These are phyloP conservation scores for Numenius arquata DNA, from an alignment of 2,113 vertebrate genomes.

Conservation along the genomic window DNA sequence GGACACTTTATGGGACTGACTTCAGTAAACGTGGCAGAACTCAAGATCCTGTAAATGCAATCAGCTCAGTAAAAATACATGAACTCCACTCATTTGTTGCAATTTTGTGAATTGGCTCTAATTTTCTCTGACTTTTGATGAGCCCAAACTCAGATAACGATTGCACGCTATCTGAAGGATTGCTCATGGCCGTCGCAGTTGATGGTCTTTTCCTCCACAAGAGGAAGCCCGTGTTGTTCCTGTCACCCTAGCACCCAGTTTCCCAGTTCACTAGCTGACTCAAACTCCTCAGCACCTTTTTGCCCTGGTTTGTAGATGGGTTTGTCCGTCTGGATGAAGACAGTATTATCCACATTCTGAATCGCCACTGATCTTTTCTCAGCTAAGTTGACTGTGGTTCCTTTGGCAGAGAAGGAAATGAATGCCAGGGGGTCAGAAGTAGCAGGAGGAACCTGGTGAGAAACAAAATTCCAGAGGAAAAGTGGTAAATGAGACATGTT, in stretches of 20 bases:
- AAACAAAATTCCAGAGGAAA: not conserved
- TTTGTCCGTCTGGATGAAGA: conserved; percentile 63
- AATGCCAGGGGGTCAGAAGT: conserved; percentile 45
- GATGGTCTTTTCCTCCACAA: not conserved
- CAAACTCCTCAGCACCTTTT: conserved; percentile 32
- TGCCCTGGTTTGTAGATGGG: conserved; percentile 64
- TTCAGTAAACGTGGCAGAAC: not conserved
- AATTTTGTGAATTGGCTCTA: not conserved
- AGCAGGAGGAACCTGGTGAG: conserved; percentile 52
- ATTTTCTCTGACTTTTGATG: not conserved
- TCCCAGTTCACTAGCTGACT: not conserved
- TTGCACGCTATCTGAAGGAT: not conserved
- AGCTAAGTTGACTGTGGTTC: not conserved
- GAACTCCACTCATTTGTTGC: not conserved
- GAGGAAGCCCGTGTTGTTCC: not conserved
- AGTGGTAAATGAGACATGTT: not conserved
- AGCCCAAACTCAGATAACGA: not conserved
- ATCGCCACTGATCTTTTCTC: conserved; percentile 62
- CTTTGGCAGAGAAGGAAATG: conserved; percentile 61
- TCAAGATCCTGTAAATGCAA: not conserved
- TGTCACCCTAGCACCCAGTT: not conserved
- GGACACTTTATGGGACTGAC: not conserved
- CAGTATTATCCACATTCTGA: not conserved
- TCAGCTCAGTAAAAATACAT: not conserved
- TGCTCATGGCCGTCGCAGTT: not conserved